Percentiles rank a stretch among this genome's conserved stretches.
Conservation (phyloP, 2,888 invertebrate genomes). For the Thereva nobilitata region DNA sequence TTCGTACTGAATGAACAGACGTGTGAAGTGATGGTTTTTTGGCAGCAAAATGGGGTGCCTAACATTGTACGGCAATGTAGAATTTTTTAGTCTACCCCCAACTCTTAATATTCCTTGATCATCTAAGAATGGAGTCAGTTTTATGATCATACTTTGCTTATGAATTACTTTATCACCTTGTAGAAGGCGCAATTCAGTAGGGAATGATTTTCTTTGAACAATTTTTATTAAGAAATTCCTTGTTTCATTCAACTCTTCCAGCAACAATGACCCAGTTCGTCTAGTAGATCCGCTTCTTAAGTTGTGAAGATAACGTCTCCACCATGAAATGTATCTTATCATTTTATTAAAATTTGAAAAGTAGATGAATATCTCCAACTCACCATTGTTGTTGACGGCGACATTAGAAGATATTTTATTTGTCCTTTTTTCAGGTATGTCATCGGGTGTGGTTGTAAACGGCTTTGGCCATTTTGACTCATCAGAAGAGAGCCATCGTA, state of each 20-base stretch:
- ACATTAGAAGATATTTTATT: too few relatives aligned
- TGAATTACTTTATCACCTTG: not conserved
- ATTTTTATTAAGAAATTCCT: slow-evolving; percentile 5
- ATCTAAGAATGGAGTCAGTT: not conserved
- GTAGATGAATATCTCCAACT: too few relatives aligned
- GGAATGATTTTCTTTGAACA: not conserved
- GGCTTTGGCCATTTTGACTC: slow-evolving; percentile 28
- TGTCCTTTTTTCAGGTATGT: too few relatives aligned
- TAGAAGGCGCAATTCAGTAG: not conserved
- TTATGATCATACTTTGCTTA: not conserved
- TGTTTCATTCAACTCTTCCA: not conserved
- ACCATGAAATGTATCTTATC: too few relatives aligned
- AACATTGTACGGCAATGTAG: not conserved
- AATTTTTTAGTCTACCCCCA: not conserved
- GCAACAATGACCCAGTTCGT: not conserved
- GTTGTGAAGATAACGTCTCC: not conserved
- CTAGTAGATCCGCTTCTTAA: not conserved
- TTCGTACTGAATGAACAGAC: not conserved
- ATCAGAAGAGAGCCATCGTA: slow-evolving; percentile 26
- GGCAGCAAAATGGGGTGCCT: slow-evolving; percentile 1
- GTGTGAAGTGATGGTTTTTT: not conserved
- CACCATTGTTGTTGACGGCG: too few relatives aligned
- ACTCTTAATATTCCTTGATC: slow-evolving; percentile 4
- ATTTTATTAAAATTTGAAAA: too few relatives aligned
- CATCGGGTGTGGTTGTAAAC: not conserved